Percentiles rank a stretch among this genome's conserved stretches.
These are phyloP conservation scores for Wasmannia auropunctata DNA, from an alignment of 1,140 invertebrate genomes.

Conservation along the genomic window DNA sequence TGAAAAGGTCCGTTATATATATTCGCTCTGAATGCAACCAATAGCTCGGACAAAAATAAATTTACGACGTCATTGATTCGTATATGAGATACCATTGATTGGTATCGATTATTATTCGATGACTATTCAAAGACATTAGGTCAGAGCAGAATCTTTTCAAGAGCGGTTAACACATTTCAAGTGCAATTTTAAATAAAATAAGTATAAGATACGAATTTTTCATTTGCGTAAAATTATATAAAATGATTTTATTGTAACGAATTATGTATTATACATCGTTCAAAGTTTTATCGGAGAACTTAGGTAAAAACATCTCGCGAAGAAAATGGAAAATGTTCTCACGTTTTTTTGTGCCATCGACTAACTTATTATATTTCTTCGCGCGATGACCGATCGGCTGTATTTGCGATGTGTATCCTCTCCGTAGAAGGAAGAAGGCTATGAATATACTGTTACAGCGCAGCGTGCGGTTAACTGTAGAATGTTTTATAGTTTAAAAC, in stretches of 20 bases:
- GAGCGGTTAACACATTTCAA: neutral
- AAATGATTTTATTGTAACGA: neutral
- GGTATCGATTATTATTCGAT: neutral
- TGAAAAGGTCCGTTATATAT: neutral
- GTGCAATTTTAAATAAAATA: neutral
- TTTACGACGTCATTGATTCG: slow-evolving; percentile 11
- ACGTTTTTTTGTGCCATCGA: slow-evolving; percentile 25
- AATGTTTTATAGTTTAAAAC: slow-evolving; percentile 53
- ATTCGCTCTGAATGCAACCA: neutral
- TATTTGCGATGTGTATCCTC: neutral
- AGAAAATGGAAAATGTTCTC: neutral
- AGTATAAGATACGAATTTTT: neutral
- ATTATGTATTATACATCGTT: neutral
- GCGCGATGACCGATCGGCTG: slow-evolving; percentile 19
- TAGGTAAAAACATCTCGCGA: neutral
- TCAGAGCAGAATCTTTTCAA: neutral
- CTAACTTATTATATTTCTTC: slow-evolving; percentile 42
- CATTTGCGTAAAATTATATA: neutral
- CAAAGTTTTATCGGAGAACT: neutral
- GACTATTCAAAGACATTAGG: neutral
- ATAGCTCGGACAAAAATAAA: slow-evolving; percentile 18
- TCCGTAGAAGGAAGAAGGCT: neutral
- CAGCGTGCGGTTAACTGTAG: slow-evolving; percentile 75
- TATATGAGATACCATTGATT: slow-evolving; percentile 16
- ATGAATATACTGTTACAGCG: slow-evolving; percentile 71